Evolutionary conservation across 2,113 vertebrate species (phyloP), one percentile per base, ranked within the genome.

Genomic region (Zootoca vivipara): DNA sequence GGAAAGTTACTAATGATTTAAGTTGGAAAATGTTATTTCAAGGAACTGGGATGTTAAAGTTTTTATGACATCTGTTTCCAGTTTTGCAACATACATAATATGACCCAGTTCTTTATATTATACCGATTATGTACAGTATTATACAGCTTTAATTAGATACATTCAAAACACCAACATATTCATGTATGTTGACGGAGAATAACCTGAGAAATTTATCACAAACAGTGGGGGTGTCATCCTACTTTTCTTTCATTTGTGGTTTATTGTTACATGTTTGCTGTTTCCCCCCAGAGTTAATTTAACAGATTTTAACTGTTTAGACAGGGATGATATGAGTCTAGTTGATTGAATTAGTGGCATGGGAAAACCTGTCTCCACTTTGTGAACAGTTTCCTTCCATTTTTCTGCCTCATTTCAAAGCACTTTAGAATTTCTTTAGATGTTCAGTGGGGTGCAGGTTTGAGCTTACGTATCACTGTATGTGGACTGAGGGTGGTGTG

Each of bases 31-130:
- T 56, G 16, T 72, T 83, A 5, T 86, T 86, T 24, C 10, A n/a
- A 9, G 38, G 85, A 52, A 40, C n/a, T 20, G 4, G 42, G 9
- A 30, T 62, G 58, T 81, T 62, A 81, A 79, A 85, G 28, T 42
- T 82, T 15, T 18, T 35, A 12, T 26, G 72, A 2, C 16, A 85
- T 87, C 40, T 67, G 35, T 82, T 74, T 6, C 30, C 84, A 6
- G 6, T 80, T 88, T 93, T 82, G 89, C 26, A 33, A 35, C 42
- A 82, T 56, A 70, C 8, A 38, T 30, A 70, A 52, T 33, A 72
- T 52, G 16, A 65, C 40, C 28, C 35, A 9, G 40, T 30, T 70
- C 7, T 46, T 64, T 81, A 35, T 78, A n/a, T 78, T 78, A 78
- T 78, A 28, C 30, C 62, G 56, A 62, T 80, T 62, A n/a, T 81